Conservation (phyloP, 2,797 vertebrate genomes). For the Masticophis lateralis region DNA sequence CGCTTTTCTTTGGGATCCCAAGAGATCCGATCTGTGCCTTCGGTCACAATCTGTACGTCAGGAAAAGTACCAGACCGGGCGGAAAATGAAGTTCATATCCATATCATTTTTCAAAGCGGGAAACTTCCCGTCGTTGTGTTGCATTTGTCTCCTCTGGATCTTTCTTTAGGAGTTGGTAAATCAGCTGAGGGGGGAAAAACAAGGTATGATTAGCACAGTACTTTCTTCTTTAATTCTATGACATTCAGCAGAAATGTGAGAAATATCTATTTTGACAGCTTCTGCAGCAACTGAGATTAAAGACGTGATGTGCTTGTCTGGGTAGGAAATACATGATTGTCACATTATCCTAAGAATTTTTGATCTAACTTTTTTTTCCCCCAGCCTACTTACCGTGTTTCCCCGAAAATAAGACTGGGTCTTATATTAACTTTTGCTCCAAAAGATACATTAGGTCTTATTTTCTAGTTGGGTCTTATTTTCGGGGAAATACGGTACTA, state of each 20-base stretch:
- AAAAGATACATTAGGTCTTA: too few species aligned
- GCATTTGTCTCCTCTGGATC: neutral
- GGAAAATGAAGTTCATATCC: neutral
- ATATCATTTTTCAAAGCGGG: neutral
- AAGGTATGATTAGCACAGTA: neutral
- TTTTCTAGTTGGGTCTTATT: too few species aligned
- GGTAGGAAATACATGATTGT: neutral
- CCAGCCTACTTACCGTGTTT: neutral
- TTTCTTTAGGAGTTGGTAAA: neutral
- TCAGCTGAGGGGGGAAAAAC: constrained; percentile 32
- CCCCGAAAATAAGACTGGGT: too few species aligned
- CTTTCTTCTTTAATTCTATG: neutral
- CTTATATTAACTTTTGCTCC: too few species aligned
- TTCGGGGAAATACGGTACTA: too few species aligned
- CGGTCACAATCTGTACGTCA: neutral
- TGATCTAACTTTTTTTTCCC: neutral
- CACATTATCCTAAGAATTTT: neutral
- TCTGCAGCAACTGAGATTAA: neutral
- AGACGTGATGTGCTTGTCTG: neutral
- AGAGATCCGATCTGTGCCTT: constrained; percentile 10
- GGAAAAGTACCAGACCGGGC: accelerated
- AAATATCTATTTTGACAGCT: neutral
- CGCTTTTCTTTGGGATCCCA: neutral
- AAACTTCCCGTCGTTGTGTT: neutral
- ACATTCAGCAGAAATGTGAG: neutral